Percentiles rank a stretch among this genome's conserved stretches.
Evolutionary conservation across 2,888 invertebrate genomes (phyloP).

Genomic region (Sisyra terminalis): DNA sequence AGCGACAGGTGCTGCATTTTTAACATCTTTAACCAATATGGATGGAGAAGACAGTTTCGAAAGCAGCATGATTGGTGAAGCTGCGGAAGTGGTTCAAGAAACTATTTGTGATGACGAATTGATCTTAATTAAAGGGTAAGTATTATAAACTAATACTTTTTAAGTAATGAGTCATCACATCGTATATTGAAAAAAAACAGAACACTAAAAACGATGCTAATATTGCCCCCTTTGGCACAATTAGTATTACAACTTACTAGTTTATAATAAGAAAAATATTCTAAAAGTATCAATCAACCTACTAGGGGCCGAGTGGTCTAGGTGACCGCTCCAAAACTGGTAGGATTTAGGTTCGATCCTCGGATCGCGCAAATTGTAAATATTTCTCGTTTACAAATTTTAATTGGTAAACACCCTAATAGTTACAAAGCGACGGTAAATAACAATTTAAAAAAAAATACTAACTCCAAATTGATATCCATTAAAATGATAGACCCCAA

Average conservation of each 20-base stretch:
- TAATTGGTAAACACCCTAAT: too few species aligned
- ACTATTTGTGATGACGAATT: conserved; percentile 95
- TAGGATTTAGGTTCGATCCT: too few species aligned
- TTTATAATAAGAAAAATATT: not conserved
- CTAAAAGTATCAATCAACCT: too few species aligned
- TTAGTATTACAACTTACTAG: not conserved
- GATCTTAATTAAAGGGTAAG: conserved; percentile 84
- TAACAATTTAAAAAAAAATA: too few species aligned
- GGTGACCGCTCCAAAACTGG: too few species aligned
- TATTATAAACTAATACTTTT: conserved; percentile 12
- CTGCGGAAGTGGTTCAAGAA: conserved; percentile 90
- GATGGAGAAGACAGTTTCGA: conserved; percentile 98
- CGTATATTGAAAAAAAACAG: not conserved
- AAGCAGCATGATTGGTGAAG: conserved; percentile 78
- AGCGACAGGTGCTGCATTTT: conserved; percentile 85
- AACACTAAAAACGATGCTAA: not conserved
- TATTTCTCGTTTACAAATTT: too few species aligned
- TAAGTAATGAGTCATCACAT: conserved; percentile 49
- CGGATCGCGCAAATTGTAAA: too few species aligned
- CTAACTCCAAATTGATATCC: too few species aligned
- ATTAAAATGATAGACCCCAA: too few species aligned
- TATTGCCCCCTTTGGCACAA: not conserved
- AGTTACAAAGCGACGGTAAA: too few species aligned
- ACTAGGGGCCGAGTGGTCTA: too few species aligned
- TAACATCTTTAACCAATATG: conserved; percentile 93